These are phyloP conservation scores for Podarcis siculus DNA, from an alignment of 2,797 vertebrate species.

Conservation along the genomic window DNA sequence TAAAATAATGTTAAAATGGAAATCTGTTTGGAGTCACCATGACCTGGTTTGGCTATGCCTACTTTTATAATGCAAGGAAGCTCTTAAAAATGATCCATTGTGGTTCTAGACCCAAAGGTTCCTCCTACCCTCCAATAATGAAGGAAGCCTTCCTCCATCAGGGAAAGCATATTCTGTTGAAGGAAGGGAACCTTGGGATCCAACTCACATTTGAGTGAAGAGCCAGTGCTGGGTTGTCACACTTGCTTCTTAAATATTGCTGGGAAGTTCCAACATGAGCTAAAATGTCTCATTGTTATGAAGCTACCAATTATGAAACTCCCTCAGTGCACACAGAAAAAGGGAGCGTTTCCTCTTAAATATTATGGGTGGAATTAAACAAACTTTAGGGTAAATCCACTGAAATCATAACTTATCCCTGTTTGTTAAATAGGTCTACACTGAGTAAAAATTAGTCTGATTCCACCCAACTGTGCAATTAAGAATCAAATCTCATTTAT, in stretches of 20 bases:
- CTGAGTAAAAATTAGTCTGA: no score
- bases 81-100: slow-evolving; percentile 45
- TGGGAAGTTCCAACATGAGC: slow-evolving; percentile 30
- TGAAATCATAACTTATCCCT: no score
- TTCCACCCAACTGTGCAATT: no score
- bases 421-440: no score
- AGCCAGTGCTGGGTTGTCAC: slow-evolving; percentile 52
- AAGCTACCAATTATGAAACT: slow-evolving; percentile 14
- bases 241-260: slow-evolving; percentile 30
- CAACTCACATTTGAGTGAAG: slow-evolving; percentile 40
- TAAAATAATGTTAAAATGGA: slow-evolving; percentile 42
- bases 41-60: slow-evolving; percentile 50
- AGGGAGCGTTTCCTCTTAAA: background rate
- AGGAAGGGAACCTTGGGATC: background rate
- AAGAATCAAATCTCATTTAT: background rate
- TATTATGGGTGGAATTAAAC: no score
- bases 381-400: no score
- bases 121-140: background rate
- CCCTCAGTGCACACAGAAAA: background rate
- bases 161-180: background rate
- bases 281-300: slow-evolving; percentile 5
- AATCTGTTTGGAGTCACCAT: slow-evolving; percentile 45
- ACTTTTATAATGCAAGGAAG: slow-evolving; percentile 68
- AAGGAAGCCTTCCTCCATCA: background rate
- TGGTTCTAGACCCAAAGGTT: background rate